A percentile compares a stretch with the other conserved stretches of the same genome.
Evolutionary conservation across 1,140 invertebrate species (phyloP).

Genomic region (Megathymus violae): DNA sequence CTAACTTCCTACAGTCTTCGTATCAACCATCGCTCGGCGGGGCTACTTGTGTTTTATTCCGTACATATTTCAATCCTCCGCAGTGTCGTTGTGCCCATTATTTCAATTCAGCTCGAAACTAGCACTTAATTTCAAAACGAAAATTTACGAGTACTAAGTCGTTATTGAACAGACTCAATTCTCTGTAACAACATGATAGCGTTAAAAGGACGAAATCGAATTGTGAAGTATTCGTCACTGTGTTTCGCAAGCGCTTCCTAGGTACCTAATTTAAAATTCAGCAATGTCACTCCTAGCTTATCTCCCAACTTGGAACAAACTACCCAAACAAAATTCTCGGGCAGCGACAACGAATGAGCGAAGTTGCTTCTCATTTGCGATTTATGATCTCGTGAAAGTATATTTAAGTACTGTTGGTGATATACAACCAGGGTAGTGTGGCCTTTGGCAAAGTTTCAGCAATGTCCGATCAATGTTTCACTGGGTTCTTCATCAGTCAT

Average conservation of each 20-base stretch:
- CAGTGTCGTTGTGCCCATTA: slow-evolving; percentile 27
- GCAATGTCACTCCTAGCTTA: slow-evolving; percentile 52
- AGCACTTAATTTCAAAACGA: slow-evolving; percentile 26
- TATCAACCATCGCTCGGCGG: slow-evolving; percentile 44
- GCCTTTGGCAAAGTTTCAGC: slow-evolving; percentile 54
- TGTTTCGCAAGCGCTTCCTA: slow-evolving; percentile 13
- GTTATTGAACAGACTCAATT: slow-evolving; percentile 9
- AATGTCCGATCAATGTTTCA: slow-evolving; percentile 42
- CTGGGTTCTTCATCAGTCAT: slow-evolving; percentile 32
- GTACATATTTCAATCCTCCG: slow-evolving; percentile 37
- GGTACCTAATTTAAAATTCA: slow-evolving; percentile 54
- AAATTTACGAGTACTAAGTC: slow-evolving; percentile 3
- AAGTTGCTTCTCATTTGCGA: slow-evolving; percentile 54
- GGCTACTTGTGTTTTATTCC: slow-evolving; percentile 41
- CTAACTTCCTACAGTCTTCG: slow-evolving; percentile 60
- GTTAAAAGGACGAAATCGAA: slow-evolving; percentile 17
- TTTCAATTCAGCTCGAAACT: slow-evolving; percentile 26
- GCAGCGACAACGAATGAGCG: slow-evolving; percentile 52
- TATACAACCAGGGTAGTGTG: slow-evolving; percentile 46
- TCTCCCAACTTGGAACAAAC: slow-evolving; percentile 56
- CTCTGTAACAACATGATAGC: slow-evolving; percentile 12
- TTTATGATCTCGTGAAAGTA: slow-evolving; percentile 58
- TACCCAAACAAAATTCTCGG: slow-evolving; percentile 56
- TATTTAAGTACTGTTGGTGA: slow-evolving; percentile 57
- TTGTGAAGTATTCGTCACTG: slow-evolving; percentile 19